Conservation (phyloP, 2,113 vertebrate species). For the Gorsachius goisagi region DNA sequence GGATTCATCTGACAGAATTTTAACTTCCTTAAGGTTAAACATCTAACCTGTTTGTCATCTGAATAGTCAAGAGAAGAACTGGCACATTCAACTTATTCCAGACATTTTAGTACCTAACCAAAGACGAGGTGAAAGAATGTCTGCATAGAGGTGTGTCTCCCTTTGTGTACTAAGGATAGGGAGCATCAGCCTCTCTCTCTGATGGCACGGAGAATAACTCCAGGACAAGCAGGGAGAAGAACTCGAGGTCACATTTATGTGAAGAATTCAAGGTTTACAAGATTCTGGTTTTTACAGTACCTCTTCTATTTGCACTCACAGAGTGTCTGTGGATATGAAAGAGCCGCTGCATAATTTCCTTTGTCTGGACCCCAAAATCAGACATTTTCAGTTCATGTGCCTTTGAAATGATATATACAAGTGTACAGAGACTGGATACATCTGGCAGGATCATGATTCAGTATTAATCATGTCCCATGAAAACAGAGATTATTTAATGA, state of each 20-base stretch:
- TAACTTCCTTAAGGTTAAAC: not conserved
- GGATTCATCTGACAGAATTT: not conserved
- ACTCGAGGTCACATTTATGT: not conserved
- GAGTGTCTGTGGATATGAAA: not conserved
- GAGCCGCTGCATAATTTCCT: not conserved
- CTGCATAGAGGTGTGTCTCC: not conserved
- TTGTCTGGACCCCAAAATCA: not conserved
- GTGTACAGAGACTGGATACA: not conserved
- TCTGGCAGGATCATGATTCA: not conserved
- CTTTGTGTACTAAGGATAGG: not conserved
- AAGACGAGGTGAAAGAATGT: not conserved
- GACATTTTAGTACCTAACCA: not conserved
- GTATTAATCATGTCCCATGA: not conserved
- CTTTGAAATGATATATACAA: not conserved
- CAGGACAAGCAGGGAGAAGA: not conserved
- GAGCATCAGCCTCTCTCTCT: not conserved
- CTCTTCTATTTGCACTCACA: not conserved
- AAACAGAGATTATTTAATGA: not conserved
- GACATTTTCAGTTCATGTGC: not conserved
- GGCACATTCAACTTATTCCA: not conserved
- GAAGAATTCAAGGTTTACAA: not conserved
- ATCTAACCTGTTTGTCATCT: not conserved
- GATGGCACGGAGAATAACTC: not conserved
- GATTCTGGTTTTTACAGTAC: not conserved
- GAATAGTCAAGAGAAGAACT: not conserved